Base-by-base conservation (phyloP, 2,797 vertebrate species). In the Poliocrania exsul region DNA sequence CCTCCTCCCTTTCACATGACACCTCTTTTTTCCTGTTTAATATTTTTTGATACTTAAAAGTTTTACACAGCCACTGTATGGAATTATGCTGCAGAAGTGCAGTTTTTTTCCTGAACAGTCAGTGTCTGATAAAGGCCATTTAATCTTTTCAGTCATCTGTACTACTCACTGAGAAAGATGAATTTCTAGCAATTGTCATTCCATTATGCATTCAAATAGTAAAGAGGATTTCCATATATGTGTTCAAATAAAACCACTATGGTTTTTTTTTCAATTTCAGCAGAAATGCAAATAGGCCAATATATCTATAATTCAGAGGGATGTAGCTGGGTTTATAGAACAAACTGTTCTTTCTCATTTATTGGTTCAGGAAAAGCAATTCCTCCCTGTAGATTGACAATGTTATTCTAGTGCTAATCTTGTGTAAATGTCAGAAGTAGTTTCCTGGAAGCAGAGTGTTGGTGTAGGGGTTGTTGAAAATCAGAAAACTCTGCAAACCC, bases 381-480 rank as follows among this genome's bases (percentile, higher is more conserved):
- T 66, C 10, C 10, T 53, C 12, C 46, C 40, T n/a, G 15, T 29
- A 87, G 40, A 38, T 0, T 58, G 70, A 53, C 9, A 31, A 47
- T 46, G 24, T 46, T 75, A 67, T 58, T 66, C 35, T 58, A 33
- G 8, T 47, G 23, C 2, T 70, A 24, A 61, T 46, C 31, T 72
- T 57, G 19, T 33, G 38, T 35, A 81, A 78, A 81, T 42, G 16
- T 84, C 53, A 90, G 49, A 79, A 81, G 19, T 8, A 29, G 23
- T 47, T 42, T 56, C 19, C 33, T 57, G 37, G 54, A 57, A 79
- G 28, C 0, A 0, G 4, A 4, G 5, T 44, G 18, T 20, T 10
- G 4, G 21, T 40, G 10, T 21, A 9, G 2, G 5, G 6, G 8
- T 4, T 46, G 8, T 3, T 77, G 60, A 56, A 86, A 90, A 61